Percentiles rank a stretch among this genome's conserved stretches.
Evolutionary conservation across 2,888 invertebrate species (phyloP).

Genomic region (Epiblema foenella): DNA sequence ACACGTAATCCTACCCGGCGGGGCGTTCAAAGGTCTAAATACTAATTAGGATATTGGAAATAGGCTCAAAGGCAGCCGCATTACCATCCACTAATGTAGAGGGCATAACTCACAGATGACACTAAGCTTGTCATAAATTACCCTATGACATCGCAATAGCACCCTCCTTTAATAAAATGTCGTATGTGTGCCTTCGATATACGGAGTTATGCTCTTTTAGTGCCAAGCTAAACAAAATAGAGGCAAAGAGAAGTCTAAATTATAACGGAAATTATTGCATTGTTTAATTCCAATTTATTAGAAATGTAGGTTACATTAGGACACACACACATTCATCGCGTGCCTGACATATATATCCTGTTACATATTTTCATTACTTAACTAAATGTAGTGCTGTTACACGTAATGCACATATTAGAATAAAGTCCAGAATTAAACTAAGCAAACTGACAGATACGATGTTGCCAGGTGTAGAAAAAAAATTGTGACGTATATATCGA

Average conservation of each 20-base stretch:
- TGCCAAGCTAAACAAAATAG: not conserved
- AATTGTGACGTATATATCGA: too few species aligned
- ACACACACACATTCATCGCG: not conserved
- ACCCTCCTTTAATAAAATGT: not conserved
- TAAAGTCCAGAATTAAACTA: too few species aligned
- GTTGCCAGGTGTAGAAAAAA: too few species aligned
- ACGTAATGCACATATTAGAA: too few species aligned
- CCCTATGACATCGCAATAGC: constrained; percentile 68
- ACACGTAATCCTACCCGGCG: not conserved
- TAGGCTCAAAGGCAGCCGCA: constrained; percentile 29
- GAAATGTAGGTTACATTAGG: not conserved
- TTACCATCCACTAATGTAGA: constrained; percentile 36
- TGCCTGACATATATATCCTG: too few species aligned
- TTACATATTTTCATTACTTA: too few species aligned
- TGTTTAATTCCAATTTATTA: constrained; percentile 30
- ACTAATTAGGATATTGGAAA: constrained; percentile 39
- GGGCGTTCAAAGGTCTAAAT: constrained; percentile 9
- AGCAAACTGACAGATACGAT: too few species aligned
- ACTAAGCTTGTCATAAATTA: constrained; percentile 75
- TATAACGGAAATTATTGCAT: constrained; percentile 19
- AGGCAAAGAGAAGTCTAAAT: constrained; percentile 10
- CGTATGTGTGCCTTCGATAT: not conserved
- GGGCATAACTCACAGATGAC: constrained; percentile 65
- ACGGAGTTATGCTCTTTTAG: not conserved
- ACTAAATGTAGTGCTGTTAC: too few species aligned